Base-by-base conservation (phyloP, 2,797 vertebrate genomes). In the Paratrypauchen microcephalus region DNA sequence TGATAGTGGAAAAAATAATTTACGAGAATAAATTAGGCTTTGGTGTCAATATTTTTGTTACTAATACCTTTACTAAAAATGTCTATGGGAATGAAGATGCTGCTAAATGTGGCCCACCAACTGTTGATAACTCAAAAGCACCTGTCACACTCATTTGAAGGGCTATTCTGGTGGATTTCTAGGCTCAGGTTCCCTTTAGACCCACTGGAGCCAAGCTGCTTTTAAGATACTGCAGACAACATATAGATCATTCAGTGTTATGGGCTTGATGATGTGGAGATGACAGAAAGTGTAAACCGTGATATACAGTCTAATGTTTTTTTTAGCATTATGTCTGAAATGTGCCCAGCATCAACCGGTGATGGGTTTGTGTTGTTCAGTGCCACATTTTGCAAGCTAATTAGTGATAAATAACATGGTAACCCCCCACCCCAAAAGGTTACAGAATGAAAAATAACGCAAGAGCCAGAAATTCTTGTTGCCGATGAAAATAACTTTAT, bases 161-260 rank as follows among this genome's bases (percentile, higher is more conserved):
- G 71, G 81, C 88, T 93, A 92, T 94, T 94, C 92, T 91, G 86
- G 93, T 92, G 82, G 80, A 91, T 92, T 93, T 92, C 86, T 59
- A 83, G 88, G 89, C 89, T 89, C 87, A 70, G 81, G 88, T 94
- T 93, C 89, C 90, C 78, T 85, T 56, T 74, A 60, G 86, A 81
- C 88, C 75, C 69, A 8, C 65, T 80, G 91, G 86, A 88, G 91
- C 80, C 87, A 1, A 28, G 76, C 75, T 84, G 83, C 72, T 89
- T 88, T 89, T 88, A 84, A 76, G 83, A 85, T 78, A 79, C 71
- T 70, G 39, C 36, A 30, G n/a, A 24, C 48, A 56, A 74, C 57
- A 63, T 30, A 65, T 28, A 15, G 76, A 86, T 89, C 86, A 90
- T 91, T 86, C 90, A 82, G 78, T 66, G 26, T 60, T 74, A 74